Evolutionary conservation across 1,140 invertebrate genomes (phyloP).

Genomic region (Steinernema khuongi): DNA sequence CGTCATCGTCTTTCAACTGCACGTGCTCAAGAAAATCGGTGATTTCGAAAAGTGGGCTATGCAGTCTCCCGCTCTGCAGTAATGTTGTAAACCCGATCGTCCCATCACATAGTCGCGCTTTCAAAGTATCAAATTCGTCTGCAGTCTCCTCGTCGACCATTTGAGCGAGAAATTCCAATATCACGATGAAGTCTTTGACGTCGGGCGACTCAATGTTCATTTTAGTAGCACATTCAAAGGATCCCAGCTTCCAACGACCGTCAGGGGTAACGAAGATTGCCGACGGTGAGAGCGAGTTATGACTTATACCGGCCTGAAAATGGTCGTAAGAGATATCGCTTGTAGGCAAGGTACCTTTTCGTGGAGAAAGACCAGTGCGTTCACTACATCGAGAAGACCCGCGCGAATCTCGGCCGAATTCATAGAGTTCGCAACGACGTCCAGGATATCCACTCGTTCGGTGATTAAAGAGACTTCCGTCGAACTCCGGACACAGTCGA

Average conservation of each 20-base stretch:
- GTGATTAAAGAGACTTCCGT: not conserved
- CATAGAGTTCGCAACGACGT: not conserved
- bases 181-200: not conserved
- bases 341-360: not conserved
- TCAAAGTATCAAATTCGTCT: not conserved
- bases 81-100: not conserved
- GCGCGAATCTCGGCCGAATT: not conserved
- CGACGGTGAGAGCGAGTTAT: not conserved
- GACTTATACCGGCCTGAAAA: not conserved
- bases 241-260: not conserved
- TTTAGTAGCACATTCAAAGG: not conserved
- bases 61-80: not conserved
- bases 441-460: not conserved
- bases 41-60: constrained; percentile 3
- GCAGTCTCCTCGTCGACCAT: not conserved
- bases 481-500: not conserved
- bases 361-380: not conserved
- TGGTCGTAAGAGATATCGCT: not conserved
- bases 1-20: not conserved
- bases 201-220: not conserved
- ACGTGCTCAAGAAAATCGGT: not conserved
- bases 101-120: not conserved
- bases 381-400: not conserved
- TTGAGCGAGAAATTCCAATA: not conserved
- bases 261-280: not conserved